Percentiles rank a stretch among this genome's conserved stretches.
Evolutionary conservation across 2,113 vertebrate species (phyloP).

Genomic region (Phoenicopterus ruber): DNA sequence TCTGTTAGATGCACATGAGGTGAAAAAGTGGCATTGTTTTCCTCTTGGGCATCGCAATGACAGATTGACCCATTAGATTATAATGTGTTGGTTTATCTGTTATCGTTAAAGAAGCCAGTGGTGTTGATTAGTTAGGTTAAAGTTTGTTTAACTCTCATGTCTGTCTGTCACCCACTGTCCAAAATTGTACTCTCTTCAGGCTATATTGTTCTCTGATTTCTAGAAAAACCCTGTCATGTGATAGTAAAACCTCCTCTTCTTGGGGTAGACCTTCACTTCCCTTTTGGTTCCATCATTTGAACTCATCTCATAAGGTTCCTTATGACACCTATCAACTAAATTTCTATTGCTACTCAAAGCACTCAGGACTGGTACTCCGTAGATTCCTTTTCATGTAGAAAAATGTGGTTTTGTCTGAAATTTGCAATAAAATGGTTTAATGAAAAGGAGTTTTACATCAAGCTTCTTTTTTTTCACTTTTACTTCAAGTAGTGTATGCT

Average conservation of each 20-base stretch:
- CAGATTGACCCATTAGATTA: neutral
- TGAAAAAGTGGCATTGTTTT: neutral
- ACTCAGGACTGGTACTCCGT: neutral
- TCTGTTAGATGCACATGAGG: too few relatives aligned
- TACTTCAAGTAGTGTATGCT: neutral
- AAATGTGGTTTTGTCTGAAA: neutral
- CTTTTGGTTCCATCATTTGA: neutral
- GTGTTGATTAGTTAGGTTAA: neutral
- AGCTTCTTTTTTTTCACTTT: neutral
- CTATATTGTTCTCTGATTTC: neutral
- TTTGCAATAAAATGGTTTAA: neutral
- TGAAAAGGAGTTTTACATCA: neutral
- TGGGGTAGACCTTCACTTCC: neutral
- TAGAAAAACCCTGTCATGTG: neutral
- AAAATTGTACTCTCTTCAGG: neutral
- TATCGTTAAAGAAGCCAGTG: neutral
- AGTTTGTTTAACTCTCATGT: neutral
- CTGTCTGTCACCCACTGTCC: neutral
- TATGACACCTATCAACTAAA: neutral
- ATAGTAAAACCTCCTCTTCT: neutral
- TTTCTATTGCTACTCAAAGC: neutral
- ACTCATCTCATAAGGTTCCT: neutral
- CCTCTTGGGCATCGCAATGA: neutral
- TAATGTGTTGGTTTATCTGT: neutral
- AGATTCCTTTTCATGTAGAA: neutral